phyloP scores from a whole-genome alignment of 2,797 vertebrate genomes.

The Myripristis murdjan region DNA sequence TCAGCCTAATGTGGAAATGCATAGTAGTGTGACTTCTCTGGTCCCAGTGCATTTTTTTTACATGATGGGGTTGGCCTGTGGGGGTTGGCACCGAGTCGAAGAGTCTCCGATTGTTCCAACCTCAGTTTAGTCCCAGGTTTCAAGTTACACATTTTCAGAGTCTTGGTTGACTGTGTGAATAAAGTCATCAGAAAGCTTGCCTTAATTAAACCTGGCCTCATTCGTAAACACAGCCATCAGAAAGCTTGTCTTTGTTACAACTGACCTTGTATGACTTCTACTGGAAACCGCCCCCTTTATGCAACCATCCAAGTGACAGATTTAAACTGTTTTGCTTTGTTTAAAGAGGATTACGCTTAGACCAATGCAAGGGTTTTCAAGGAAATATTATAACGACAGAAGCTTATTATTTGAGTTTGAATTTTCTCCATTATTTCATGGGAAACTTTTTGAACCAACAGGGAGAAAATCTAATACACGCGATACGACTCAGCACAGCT shows the following conservation, averaged over 20 bases:
- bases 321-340: slow-evolving; percentile 53
- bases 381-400: slow-evolving; percentile 27
- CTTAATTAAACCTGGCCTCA: slow-evolving; percentile 36
- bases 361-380: slow-evolving; percentile 41
- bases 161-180: slow-evolving; percentile 64
- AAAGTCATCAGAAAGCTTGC: slow-evolving; percentile 38
- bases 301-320: slow-evolving; percentile 55
- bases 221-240: slow-evolving; percentile 13
- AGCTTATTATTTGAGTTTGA: slow-evolving; percentile 35
- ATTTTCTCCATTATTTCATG: slow-evolving; percentile 29
- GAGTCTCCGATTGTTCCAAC: slow-evolving; percentile 67
- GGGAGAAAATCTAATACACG: neutral
- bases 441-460: slow-evolving; percentile 1
- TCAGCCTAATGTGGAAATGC: slow-evolving; percentile 48
- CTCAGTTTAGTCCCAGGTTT: slow-evolving; percentile 71
- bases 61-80: slow-evolving; percentile 36
- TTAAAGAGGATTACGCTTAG: slow-evolving; percentile 61
- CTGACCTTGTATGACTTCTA: slow-evolving; percentile 50
- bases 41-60: slow-evolving; percentile 34
- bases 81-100: slow-evolving; percentile 66
- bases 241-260: slow-evolving; percentile 16
- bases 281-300: slow-evolving; percentile 43
- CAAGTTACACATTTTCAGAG: slow-evolving; percentile 69
- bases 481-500: too few relatives aligned
- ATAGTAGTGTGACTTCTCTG: slow-evolving; percentile 29